Evolutionary conservation across 1,140 invertebrate species (phyloP), one percentile per base, ranked within the genome.

Genomic region (Ptiloglossa arizonensis): DNA sequence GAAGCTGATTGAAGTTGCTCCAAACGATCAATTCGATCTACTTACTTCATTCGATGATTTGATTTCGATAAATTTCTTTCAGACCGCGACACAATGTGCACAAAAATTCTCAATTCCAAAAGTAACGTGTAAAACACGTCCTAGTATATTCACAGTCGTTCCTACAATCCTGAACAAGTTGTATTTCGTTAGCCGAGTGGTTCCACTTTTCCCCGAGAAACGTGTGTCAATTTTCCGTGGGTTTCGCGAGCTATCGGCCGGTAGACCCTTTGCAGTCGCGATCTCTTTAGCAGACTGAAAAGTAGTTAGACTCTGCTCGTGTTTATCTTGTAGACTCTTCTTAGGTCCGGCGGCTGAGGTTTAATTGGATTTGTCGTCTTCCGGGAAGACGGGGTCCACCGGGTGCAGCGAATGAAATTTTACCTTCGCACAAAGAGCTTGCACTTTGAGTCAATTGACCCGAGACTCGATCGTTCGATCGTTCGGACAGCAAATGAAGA

Each of bases 291-390:
- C 6, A 17, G 2, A 54, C 35, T 38, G 17, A 48, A 64, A 60
- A 64, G 22, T 73, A 73, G 29, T 63, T 72, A 72, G 52, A 59
- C 8, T 73, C 54, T 46, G n/a, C 19, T 64, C 52, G 50, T 35
- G 19, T 48, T 9, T 64, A 41, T 41, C 46, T 35, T 52, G 29
- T 24, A 6, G 22, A 15, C 32, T 32, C 35, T 52, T 41, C 56
- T 73, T 60, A 64, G 59, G 48, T 27, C 70, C 48, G 15, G 29
- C 46, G 13, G 32, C 22, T 5, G 48, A 66, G 60, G 48, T 54
- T 74, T 66, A 66, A 74, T 74, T 74, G 48, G 57, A 74, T 74
- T 74, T 74, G 15, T 35, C 15, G 35, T 66, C 60, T 54, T 17
- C 5, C 22, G 62, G 41, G 6, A n/a, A 38, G 15, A 13, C 17